phyloP scores from a whole-genome alignment of 2,113 vertebrate genomes.

The Nothocercus julius region DNA sequence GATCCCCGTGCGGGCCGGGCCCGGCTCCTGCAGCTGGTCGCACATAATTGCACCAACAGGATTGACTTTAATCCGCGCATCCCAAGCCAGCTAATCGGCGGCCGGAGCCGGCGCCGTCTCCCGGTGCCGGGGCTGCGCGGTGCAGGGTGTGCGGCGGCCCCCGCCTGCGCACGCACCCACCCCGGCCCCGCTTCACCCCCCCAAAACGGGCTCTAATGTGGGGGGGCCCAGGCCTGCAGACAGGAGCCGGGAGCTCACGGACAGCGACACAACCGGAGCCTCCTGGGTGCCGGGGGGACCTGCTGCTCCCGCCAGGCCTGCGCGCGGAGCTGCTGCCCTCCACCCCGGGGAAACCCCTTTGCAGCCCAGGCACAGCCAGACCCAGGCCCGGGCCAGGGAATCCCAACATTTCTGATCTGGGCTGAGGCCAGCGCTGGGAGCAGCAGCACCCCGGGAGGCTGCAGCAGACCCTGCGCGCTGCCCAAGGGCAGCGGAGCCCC shows the following conservation, averaged over 20 bases:
- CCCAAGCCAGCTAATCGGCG: conserved; percentile 61
- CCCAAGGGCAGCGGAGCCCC: neutral
- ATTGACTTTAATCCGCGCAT: conserved; percentile 64
- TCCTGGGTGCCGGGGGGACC: neutral
- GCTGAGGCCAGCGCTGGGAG: neutral
- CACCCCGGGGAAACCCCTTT: neutral
- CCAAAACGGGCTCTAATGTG: neutral
- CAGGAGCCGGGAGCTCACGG: neutral
- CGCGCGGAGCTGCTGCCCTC: neutral
- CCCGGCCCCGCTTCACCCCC: neutral
- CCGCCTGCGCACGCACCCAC: neutral
- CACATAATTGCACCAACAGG: conserved; percentile 68
- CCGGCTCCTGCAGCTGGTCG: neutral
- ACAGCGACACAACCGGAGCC: neutral
- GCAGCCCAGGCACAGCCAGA: neutral
- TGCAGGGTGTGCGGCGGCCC: neutral
- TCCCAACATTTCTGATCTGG: neutral
- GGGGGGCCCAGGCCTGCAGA: neutral
- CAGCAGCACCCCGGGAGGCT: neutral
- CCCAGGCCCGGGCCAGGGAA: neutral
- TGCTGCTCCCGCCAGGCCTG: neutral
- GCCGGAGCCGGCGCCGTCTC: conserved; percentile 12
- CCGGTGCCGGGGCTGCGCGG: conserved; percentile 5
- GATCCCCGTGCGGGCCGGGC: neutral
- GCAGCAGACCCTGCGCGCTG: too few species aligned